Conservation (phyloP, 1,140 invertebrate genomes). For the Conus betulinus region DNA sequence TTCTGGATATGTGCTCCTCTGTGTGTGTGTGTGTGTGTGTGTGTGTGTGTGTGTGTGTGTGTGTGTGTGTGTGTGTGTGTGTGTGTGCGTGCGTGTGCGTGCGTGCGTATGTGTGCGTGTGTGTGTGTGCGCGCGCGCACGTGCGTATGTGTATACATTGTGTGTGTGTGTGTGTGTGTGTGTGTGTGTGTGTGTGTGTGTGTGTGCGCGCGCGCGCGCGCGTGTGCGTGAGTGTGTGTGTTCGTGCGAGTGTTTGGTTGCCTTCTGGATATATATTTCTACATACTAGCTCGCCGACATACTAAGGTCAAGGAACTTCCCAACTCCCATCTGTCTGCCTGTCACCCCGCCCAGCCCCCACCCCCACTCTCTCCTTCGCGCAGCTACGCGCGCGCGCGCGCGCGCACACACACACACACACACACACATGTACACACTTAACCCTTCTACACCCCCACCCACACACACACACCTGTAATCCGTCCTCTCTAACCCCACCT, state of each 20-base stretch:
- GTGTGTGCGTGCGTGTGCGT: constrained; percentile 16
- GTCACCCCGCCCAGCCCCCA: background rate
- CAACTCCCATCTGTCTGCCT: too few relatives aligned
- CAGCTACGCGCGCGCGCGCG: too few relatives aligned
- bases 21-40: too few relatives aligned
- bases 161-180: constrained; percentile 1
- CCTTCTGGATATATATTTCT: too few relatives aligned
- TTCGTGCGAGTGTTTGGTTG: background rate
- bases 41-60: constrained; percentile 1
- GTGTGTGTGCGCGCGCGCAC: background rate
- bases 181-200: background rate
- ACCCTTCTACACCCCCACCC: background rate
- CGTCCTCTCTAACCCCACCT: too few relatives aligned
- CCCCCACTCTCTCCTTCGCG: background rate
- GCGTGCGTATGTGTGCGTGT: background rate
- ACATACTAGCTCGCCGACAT: too few relatives aligned
- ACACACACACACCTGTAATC: background rate
- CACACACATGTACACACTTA: background rate
- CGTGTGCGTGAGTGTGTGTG: constrained; percentile 20
- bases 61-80: constrained; percentile 28
- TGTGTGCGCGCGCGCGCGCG: constrained; percentile 17
- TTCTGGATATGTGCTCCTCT: too few relatives aligned
- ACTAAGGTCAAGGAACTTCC: too few relatives aligned
- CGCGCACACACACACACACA: background rate
- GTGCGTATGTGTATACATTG: too few relatives aligned